Percentiles rank a stretch among this genome's conserved stretches.
Conservation (phyloP, 2,113 vertebrate genomes). For the Syngnathoides biaculeatus region DNA sequence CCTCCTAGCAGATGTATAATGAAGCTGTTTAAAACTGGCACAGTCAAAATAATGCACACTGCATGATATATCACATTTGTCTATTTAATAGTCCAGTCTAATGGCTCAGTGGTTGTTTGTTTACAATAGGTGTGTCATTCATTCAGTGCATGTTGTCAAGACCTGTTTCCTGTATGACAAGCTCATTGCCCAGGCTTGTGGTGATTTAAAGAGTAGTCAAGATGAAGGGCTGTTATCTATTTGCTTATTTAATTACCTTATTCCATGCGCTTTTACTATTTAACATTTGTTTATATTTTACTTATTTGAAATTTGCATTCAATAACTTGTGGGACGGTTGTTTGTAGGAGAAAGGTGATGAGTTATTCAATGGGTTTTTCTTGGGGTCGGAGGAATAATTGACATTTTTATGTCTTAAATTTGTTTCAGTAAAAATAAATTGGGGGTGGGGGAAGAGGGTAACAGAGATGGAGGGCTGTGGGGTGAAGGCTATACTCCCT, state of each 20-base stretch:
- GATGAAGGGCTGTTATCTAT: neutral
- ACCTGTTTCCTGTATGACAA: neutral
- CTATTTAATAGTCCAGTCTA: neutral
- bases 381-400: too few species aligned
- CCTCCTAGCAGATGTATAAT: neutral
- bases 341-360: neutral
- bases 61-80: neutral
- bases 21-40: neutral
- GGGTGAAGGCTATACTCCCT: neutral
- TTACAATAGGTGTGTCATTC: neutral
- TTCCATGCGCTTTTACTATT: too few species aligned
- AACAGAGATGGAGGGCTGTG: neutral
- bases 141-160: neutral
- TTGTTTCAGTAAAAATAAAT: too few species aligned
- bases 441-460: too few species aligned
- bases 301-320: too few species aligned
- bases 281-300: too few species aligned
- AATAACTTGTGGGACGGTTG: too few species aligned
- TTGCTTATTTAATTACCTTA: too few species aligned
- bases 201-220: neutral
- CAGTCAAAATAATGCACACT: neutral
- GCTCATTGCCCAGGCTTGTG: neutral
- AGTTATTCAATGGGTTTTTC: neutral
- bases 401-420: too few species aligned
- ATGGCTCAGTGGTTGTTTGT: slow-evolving; percentile 1